Percentiles rank a stretch among this genome's conserved stretches.
These are phyloP conservation scores for Euzophera pinguis DNA, from an alignment of 2,888 invertebrate species.

Conservation along the genomic window DNA sequence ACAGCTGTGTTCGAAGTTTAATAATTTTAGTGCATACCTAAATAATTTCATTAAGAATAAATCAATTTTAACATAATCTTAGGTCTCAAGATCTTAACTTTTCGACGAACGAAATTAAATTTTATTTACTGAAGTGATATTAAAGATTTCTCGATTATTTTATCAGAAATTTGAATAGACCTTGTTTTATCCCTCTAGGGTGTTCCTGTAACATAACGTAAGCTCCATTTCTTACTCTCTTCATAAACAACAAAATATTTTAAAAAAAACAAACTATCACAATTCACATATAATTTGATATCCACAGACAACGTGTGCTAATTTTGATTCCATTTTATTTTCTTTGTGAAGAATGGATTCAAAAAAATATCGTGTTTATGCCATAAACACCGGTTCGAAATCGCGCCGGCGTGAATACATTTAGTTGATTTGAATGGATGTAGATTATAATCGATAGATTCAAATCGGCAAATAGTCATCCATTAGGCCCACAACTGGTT, in stretches of 20 bases:
- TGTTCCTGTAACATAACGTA: no score
- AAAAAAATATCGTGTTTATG: slow-evolving; percentile 40
- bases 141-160: no score
- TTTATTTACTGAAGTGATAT: no score
- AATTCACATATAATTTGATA: no score
- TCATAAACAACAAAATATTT: no score
- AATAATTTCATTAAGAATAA: slow-evolving; percentile 11
- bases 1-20: slow-evolving; percentile 17
- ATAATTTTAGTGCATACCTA: not conserved
- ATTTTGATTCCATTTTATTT: slow-evolving; percentile 42
- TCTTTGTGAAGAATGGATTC: slow-evolving; percentile 23
- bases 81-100: no score
- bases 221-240: no score
- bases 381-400: slow-evolving; percentile 44
- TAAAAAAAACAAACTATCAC: no score
- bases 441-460: slow-evolving; percentile 61
- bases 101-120: no score
- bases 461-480: slow-evolving; percentile 59
- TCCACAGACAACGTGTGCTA: slow-evolving; percentile 26
- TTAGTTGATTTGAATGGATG: slow-evolving; percentile 53
- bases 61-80: no score
- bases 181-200: no score
- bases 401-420: slow-evolving; percentile 50
- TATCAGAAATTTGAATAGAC: no score
- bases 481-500: slow-evolving; percentile 50